phyloP scores from a whole-genome alignment of 2,888 invertebrate genomes.

The Agapetus fuscipes region DNA sequence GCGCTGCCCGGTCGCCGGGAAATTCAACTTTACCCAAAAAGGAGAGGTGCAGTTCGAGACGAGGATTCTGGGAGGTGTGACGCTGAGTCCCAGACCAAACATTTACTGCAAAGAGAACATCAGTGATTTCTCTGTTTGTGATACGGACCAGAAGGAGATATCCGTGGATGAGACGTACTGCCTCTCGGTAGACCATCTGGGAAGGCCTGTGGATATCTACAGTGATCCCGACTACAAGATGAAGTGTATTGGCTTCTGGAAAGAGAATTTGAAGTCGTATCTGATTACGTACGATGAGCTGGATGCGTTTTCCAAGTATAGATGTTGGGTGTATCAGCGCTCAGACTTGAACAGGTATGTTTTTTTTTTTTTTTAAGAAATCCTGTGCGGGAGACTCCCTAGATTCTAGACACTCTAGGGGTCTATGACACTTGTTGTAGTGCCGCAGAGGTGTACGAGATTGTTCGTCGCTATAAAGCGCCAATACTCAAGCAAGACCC shows the following conservation, averaged over 20 bases:
- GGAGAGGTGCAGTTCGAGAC: conserved; percentile 90
- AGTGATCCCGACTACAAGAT: conserved; percentile 93
- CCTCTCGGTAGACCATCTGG: conserved; percentile 90
- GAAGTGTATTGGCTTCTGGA: conserved; percentile 97
- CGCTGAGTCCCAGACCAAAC: conserved; percentile 85
- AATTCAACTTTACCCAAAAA: conserved; percentile 86
- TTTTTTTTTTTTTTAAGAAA: too few relatives aligned
- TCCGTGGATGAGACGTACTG: conserved; percentile 94
- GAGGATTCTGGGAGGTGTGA: conserved; percentile 91
- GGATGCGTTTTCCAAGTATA: conserved; percentile 90
- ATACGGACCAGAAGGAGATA: conserved; percentile 89
- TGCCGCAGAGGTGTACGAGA: too few relatives aligned
- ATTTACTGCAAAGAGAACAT: conserved; percentile 88
- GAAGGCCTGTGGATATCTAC: conserved; percentile 91
- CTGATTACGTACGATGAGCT: conserved; percentile 92
- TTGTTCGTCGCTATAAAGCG: too few relatives aligned
- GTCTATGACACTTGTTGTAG: too few relatives aligned
- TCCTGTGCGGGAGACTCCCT: too few relatives aligned
- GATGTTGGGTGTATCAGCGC: conserved; percentile 97
- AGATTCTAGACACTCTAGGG: too few relatives aligned
- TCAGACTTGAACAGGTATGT: conserved; percentile 81
- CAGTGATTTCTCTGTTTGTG: conserved; percentile 93
- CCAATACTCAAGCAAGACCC: too few relatives aligned
- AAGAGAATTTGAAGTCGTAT: conserved; percentile 94
- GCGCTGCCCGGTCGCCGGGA: conserved; percentile 92